Evolutionary conservation across 2,113 vertebrate genomes (phyloP).

Genomic region (Hydrochoerus hydrochaeris): DNA sequence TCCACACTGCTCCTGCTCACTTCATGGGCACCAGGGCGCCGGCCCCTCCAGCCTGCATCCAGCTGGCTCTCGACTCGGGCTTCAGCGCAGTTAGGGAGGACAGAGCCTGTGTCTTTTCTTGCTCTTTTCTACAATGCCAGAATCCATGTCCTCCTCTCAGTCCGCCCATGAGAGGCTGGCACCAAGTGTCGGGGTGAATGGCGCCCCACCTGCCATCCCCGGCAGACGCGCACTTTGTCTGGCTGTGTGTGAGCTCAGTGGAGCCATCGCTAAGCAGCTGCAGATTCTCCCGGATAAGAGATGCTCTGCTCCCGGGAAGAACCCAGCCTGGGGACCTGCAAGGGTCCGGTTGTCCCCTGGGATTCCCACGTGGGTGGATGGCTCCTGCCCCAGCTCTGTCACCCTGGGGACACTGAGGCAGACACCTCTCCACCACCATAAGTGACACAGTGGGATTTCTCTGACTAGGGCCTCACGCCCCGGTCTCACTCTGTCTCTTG

Average conservation of each 20-base stretch:
- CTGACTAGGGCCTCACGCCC: accelerated
- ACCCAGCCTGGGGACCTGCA: accelerated
- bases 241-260: background rate
- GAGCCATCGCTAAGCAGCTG: background rate
- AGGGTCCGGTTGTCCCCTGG: accelerated
- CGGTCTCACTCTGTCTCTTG: accelerated
- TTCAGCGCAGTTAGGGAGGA: too few species aligned
- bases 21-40: too few species aligned
- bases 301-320: background rate
- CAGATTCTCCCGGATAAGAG: background rate
- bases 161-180: too few species aligned
- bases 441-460: accelerated
- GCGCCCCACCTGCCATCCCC: too few species aligned
- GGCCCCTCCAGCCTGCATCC: too few species aligned
- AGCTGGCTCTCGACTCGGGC: too few species aligned
- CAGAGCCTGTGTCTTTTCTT: too few species aligned
- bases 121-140: too few species aligned
- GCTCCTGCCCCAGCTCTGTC: accelerated
- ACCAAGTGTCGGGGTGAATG: too few species aligned
- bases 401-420: background rate
- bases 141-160: too few species aligned
- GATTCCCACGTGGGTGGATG: too few species aligned
- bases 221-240: background rate
- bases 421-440: accelerated
- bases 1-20: background rate